These are phyloP conservation scores for Phoenicopterus ruber DNA, from an alignment of 2,113 vertebrate genomes.

Conservation along the genomic window DNA sequence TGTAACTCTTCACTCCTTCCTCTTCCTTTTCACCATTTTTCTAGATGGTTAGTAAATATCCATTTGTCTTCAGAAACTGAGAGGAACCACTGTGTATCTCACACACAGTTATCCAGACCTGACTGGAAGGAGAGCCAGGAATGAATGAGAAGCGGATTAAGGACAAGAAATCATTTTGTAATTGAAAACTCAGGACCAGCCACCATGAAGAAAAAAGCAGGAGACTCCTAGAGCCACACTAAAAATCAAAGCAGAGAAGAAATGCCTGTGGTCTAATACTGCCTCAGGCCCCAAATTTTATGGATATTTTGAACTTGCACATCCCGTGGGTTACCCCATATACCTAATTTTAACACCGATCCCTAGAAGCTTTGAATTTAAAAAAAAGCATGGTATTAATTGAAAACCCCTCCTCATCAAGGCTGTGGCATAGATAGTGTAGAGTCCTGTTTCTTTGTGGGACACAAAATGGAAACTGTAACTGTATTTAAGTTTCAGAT, in stretches of 20 bases:
- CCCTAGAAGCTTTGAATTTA: neutral
- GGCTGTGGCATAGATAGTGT: neutral
- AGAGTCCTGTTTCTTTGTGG: neutral
- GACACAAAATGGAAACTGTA: neutral
- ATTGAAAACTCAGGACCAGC: neutral
- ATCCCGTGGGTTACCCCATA: neutral
- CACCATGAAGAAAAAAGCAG: neutral
- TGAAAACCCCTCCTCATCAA: neutral
- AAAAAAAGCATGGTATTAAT: neutral
- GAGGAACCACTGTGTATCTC: neutral
- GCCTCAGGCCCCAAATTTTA: neutral
- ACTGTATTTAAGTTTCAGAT: neutral
- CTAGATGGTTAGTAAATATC: neutral
- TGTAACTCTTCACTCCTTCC: neutral
- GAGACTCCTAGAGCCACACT: neutral
- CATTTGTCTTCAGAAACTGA: neutral
- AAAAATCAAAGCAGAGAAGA: neutral
- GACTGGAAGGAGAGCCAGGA: neutral
- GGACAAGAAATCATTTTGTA: constrained; percentile 11
- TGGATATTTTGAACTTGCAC: neutral
- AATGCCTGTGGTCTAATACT: neutral
- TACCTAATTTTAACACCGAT: neutral
- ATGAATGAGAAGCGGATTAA: neutral
- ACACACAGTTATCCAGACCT: neutral
- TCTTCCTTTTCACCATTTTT: neutral